phyloP scores from a whole-genome alignment of 2,797 vertebrate species.

The Enteromius mattozi region DNA sequence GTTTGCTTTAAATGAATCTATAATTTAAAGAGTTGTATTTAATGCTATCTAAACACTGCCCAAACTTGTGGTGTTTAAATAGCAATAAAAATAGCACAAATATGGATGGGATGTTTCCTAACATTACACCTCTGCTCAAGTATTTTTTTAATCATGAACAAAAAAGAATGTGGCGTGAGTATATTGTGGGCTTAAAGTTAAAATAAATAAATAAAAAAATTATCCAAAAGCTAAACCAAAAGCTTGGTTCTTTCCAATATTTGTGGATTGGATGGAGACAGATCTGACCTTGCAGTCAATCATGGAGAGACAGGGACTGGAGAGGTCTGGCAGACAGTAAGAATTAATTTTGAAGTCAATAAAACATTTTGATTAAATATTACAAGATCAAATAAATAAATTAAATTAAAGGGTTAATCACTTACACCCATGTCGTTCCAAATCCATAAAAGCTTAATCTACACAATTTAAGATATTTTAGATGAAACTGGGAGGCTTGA shows the following conservation, averaged over 20 bases:
- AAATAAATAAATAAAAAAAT: no score
- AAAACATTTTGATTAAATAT: neutral
- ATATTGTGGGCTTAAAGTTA: neutral
- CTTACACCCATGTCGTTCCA: no score
- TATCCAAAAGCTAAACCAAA: no score
- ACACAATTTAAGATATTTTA: no score
- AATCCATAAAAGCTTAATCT: no score
- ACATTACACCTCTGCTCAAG: neutral
- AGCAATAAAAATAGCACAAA: neutral
- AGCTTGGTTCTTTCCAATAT: neutral
- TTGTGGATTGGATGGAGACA: neutral
- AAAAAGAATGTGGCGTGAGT: neutral
- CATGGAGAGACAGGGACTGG: neutral
- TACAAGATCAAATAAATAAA: neutral
- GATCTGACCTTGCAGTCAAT: neutral
- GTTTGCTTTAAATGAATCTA: neutral
- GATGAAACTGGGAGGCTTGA: no score
- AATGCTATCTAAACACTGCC: neutral
- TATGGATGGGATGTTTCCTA: neutral
- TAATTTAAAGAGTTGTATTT: neutral
- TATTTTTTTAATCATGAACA: neutral
- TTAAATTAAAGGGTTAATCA: no score
- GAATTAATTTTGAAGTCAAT: neutral
- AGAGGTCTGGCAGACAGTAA: neutral
- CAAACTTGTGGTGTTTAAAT: neutral